Percentiles rank a stretch among this genome's conserved stretches.
phyloP scores from a whole-genome alignment of 53 echinoderm and acorn worm species.

The Actinopyga echinites region DNA sequence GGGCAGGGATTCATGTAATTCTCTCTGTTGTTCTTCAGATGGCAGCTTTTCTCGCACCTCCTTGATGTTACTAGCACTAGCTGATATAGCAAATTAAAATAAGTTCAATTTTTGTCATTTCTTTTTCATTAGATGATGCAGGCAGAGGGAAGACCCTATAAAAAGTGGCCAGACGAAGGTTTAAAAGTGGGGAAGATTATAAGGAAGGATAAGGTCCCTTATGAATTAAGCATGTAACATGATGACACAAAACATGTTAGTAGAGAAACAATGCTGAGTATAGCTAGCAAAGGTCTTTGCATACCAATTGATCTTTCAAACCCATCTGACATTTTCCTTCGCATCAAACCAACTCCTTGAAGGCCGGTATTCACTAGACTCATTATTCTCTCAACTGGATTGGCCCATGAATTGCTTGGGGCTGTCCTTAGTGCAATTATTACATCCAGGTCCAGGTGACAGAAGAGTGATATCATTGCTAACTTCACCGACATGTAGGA shows the following conservation, averaged over 20 bases:
- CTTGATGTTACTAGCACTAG: conserved; percentile 8
- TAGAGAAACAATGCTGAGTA: background rate
- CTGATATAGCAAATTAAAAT: background rate
- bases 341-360: conserved; percentile 28
- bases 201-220: no score
- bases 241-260: background rate
- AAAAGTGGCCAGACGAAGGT: no score
- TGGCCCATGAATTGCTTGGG: conserved; percentile 23
- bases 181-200: no score
- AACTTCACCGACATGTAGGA: conserved; percentile 6
- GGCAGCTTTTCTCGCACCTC: background rate
- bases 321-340: background rate
- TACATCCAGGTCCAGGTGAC: conserved; percentile 4
- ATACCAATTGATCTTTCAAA: background rate
- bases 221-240: no score
- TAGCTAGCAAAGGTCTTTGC: background rate
- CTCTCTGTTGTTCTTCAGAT: background rate
- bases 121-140: no score
- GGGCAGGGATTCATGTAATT: background rate
- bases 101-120: background rate
- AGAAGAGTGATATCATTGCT: conserved; percentile 4
- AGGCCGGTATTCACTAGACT: conserved; percentile 15
- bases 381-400: conserved; percentile 37
- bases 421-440: conserved; percentile 13
- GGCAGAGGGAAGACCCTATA: no score